phyloP scores from a whole-genome alignment of 2,888 invertebrate species.

The Drosophila anceps region DNA sequence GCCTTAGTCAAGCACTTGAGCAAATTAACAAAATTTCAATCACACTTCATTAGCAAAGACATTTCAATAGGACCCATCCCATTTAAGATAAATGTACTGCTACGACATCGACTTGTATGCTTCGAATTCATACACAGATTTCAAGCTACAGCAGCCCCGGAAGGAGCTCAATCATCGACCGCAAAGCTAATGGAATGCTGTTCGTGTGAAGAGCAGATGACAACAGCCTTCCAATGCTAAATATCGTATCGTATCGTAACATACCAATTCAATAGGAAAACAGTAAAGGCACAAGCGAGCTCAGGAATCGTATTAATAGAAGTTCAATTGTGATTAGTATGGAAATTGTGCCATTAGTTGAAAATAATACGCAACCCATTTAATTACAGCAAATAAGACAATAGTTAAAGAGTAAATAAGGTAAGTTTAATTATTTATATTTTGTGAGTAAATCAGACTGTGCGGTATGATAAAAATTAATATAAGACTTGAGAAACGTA shows the following conservation, averaged over 20 bases:
- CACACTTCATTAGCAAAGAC: constrained; percentile 80
- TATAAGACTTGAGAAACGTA: no score
- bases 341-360: not conserved
- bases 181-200: constrained; percentile 54
- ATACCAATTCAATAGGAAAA: no score
- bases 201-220: constrained; percentile 19
- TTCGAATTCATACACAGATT: constrained; percentile 28
- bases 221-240: constrained; percentile 13
- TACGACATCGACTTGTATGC: constrained; percentile 10
- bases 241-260: not conserved
- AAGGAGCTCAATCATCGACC: constrained; percentile 17
- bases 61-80: constrained; percentile 56
- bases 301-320: not conserved
- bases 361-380: not conserved
- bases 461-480: no score
- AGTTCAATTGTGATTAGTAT: not conserved
- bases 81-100: not conserved
- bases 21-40: constrained; percentile 83
- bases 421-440: no score
- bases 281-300: not conserved
- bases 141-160: not conserved
- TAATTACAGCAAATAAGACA: not conserved
- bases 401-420: not conserved
- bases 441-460: no score
- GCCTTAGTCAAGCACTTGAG: constrained; percentile 64